Base-by-base conservation (phyloP, 1,140 invertebrate species). In the Drosophila ficusphila region DNA sequence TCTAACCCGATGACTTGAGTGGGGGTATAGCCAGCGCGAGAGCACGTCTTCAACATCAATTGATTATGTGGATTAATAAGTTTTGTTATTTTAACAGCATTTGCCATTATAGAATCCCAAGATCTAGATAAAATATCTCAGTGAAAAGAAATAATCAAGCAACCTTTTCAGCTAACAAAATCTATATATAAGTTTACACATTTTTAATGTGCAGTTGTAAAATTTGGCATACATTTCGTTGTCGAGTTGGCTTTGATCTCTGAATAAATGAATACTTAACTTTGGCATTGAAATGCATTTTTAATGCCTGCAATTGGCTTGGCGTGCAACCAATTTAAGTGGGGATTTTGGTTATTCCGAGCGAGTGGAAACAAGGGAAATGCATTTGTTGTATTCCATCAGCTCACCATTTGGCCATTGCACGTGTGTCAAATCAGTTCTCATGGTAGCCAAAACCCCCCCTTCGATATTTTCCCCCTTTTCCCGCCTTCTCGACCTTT, bases 351-450 rank as follows among this genome's bases (percentile, higher is more conserved):
- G 21, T 23, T 8, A 57, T 44, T 23, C 41, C 5, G n/a, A 2
- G 3, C 41, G 3, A 42, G 29, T 8, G 19, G 19, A 25, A 25
- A 27, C 19, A 44, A 9, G 23, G 6, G 23, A 46, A 46, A 27
- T 46, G 42, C 42, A 46, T 27, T 46, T 27, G 61, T 46, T 60
- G 56, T 21, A 46, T 52, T 53, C 12, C 51, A 29, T 47, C 25
- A 29, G 44, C 16, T n/a, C 29, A 23, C 8, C 54, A 36, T 36
- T 44, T 64, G 25, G 41, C 27, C 25, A 33, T 27, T 21, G 29
- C 39, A 62, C 39, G 29, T 46, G 39, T 64, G 56, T 46, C 31
- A 60, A 64, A 64, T 64, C 56, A 61, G 60, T 29, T 61, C 7
- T 2, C 29, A n/a, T 53, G 34, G 18, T 0, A 25, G 11, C 12